phyloP scores from a whole-genome alignment of 1,140 invertebrate species.

The Lysiphlebus fabarum region DNA sequence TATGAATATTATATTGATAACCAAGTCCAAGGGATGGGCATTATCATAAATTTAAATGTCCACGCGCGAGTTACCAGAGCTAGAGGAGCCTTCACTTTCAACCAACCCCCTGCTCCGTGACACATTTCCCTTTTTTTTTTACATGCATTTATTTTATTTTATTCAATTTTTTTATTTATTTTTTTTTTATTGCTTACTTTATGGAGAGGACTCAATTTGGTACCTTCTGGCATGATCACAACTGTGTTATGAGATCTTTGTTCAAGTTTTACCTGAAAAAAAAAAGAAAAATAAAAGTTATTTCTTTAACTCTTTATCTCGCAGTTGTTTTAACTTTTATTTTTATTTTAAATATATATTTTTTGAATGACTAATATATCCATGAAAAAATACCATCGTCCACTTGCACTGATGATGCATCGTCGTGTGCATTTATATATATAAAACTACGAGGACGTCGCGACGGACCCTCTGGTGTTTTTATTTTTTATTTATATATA shows the following conservation, averaged over 20 bases:
- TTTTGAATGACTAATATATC: slow-evolving; percentile 41
- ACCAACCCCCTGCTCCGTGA: slow-evolving; percentile 27
- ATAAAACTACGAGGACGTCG: slow-evolving; percentile 15
- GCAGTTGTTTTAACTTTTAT: not conserved
- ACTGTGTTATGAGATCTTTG: too few relatives aligned
- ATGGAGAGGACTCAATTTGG: slow-evolving; percentile 55
- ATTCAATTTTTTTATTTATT: slow-evolving; percentile 32
- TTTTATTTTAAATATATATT: not conserved
- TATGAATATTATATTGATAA: slow-evolving; percentile 44
- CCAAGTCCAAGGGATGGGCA: slow-evolving; percentile 39
- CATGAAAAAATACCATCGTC: slow-evolving; percentile 32
- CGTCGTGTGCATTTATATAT: slow-evolving; percentile 17
- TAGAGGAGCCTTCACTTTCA: not conserved
- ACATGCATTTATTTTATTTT: not conserved
- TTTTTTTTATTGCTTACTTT: slow-evolving; percentile 51
- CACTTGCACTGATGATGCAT: slow-evolving; percentile 37
- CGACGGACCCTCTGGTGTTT: not conserved
- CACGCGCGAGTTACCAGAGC: slow-evolving; percentile 27
- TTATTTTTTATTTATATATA: not conserved
- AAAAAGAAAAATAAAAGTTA: too few relatives aligned
- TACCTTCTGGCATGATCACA: not conserved
- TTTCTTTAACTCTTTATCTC: too few relatives aligned
- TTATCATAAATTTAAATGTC: slow-evolving; percentile 56
- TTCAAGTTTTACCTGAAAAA: not conserved
- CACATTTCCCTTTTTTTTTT: slow-evolving; percentile 31